A percentile compares a stretch with the other conserved stretches of the same genome.
These are phyloP conservation scores for Cricetomys ansorgei DNA, from an alignment of 2,113 vertebrate species.

Conservation along the genomic window DNA sequence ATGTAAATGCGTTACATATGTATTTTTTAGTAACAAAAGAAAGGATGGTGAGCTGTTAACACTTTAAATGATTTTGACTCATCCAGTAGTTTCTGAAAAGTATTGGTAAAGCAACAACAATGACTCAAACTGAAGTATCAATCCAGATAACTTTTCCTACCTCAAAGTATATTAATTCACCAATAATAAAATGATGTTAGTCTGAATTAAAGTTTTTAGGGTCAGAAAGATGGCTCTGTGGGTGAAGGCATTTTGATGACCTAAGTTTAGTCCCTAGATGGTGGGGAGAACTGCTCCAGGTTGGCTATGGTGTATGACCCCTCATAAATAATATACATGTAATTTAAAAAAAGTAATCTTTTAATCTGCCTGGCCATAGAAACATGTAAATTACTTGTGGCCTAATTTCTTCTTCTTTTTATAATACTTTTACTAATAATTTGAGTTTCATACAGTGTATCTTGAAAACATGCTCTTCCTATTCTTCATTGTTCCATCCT, in stretches of 20 bases:
- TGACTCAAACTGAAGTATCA: slow-evolving; percentile 32
- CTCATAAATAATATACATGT: neutral
- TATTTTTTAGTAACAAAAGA: slow-evolving; percentile 11
- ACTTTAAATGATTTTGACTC: slow-evolving; percentile 23
- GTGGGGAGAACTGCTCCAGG: neutral
- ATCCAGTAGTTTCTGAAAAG: slow-evolving; percentile 5
- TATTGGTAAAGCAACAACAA: slow-evolving; percentile 25
- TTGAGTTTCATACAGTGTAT: too few species aligned
- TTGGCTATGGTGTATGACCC: neutral
- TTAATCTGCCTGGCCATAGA: neutral
- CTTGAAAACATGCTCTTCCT: too few species aligned
- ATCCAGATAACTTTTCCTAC: neutral
- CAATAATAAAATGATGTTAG: neutral
- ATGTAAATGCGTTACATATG: slow-evolving; percentile 25
- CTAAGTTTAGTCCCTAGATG: neutral
- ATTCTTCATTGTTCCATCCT: too few species aligned
- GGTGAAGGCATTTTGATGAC: neutral
- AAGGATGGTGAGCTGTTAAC: neutral
- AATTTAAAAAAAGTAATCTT: neutral
- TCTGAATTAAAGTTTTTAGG: slow-evolving; percentile 11
- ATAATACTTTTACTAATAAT: too few species aligned
- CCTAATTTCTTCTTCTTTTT: neutral
- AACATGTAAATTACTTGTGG: neutral
- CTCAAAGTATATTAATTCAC: slow-evolving; percentile 27
- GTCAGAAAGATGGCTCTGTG: neutral